Percentiles rank a stretch among this genome's conserved stretches.
phyloP scores from a whole-genome alignment of 2,113 vertebrate genomes.

The Oreochromis spilurus region DNA sequence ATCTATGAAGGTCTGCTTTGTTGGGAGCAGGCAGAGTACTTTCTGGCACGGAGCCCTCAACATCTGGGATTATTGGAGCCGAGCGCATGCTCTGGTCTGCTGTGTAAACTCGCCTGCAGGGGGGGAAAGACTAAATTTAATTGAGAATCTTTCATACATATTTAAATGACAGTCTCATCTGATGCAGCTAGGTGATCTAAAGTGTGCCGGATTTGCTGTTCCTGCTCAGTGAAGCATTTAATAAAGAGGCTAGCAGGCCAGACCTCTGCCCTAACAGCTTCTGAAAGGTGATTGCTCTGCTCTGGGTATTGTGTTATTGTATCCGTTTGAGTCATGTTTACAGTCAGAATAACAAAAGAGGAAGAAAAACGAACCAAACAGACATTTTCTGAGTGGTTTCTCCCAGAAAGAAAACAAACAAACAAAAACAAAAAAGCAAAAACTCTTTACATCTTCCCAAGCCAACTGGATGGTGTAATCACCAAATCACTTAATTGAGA shows the following conservation, averaged over 20 bases:
- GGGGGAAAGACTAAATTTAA: constrained; percentile 11
- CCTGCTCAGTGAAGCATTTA: not conserved
- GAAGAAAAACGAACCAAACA: not conserved
- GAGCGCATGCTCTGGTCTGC: constrained; percentile 47
- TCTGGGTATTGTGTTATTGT: not conserved
- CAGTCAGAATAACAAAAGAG: not conserved
- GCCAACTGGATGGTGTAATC: not conserved
- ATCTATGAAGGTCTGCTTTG: not conserved
- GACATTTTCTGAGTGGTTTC: not conserved
- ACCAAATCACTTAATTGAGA: not conserved
- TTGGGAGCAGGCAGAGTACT: not conserved
- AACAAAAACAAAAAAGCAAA: not conserved
- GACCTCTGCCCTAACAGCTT: not conserved
- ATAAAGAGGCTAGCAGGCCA: not conserved
- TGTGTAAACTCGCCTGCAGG: constrained; percentile 65
- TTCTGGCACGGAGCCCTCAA: not conserved
- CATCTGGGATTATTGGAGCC: not conserved
- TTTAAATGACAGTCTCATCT: constrained; percentile 4
- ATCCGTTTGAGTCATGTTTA: not conserved
- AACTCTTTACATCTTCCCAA: not conserved
- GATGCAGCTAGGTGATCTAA: not conserved
- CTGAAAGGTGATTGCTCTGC: not conserved
- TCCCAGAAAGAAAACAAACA: not conserved
- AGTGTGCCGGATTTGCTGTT: not conserved
- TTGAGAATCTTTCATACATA: constrained; percentile 3